Base-by-base conservation (phyloP, 1,140 invertebrate genomes). In the Drosophila nasuta region DNA sequence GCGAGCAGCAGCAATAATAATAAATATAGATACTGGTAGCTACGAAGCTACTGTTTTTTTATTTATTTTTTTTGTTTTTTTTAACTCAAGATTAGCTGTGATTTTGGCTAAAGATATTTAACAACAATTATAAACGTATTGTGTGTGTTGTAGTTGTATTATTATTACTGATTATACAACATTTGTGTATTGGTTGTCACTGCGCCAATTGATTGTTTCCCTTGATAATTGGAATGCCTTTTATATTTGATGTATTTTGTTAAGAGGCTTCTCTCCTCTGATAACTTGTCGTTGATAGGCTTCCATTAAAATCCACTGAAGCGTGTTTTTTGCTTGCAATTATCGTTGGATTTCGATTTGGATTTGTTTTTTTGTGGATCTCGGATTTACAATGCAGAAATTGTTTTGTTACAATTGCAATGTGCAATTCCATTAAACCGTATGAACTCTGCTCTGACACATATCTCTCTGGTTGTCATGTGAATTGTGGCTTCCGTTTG, bases 101-200 rank as follows among this genome's bases (percentile, higher is more conserved):
- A 79, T 79, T 79, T 79, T 20, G 20, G 20, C 35, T 13, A 45
- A 71, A 71, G 62, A 79, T 79, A 71, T 72, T 57, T 66, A 35
- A 10, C 57, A 35, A 10, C 57, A 57, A 60, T 30, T 74, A 56
- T 56, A 49, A n/a, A 7, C 30, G 15, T 8, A 33, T 25, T 25
- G 30, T 73, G 10, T 38, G 35, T 49, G 13, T n/a, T 45, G 10
- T 20, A 20, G 20, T 20, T 20, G 20, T 52, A 33, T 57, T 49
- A 30, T 57, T 10, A 46, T n/a, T 30, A 60, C 30, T 64, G 68
- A 71, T 57, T 71, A 46, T 46, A 60, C 28, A 43, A 52, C 33
- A 28, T 10, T n/a, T n/a, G 30, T n/a, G 11, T 52, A 38, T 43
- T 17, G 6, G 49, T 7, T 1, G 59, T n/a, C 38, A 35, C 41